These are phyloP conservation scores for Pseudoatta argentina DNA, from an alignment of 1,140 invertebrate species.

Conservation along the genomic window DNA sequence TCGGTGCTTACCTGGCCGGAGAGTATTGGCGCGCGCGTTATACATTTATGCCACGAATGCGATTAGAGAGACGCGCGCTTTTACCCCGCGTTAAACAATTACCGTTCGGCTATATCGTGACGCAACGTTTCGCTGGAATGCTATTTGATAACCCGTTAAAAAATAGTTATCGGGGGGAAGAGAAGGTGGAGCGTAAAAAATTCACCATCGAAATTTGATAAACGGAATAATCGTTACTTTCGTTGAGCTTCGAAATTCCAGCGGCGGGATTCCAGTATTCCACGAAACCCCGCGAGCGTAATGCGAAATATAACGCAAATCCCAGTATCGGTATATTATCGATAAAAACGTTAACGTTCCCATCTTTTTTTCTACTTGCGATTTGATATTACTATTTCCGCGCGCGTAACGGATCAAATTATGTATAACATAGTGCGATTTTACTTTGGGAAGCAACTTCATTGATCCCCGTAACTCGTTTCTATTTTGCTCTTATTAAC, in stretches of 20 bases:
- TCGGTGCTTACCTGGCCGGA: conserved; percentile 54
- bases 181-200: conserved; percentile 22
- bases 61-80: conserved; percentile 16
- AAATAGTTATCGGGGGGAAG: conserved; percentile 22
- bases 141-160: conserved; percentile 37
- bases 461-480: conserved; percentile 16
- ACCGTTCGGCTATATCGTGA: not conserved
- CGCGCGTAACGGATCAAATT: conserved; percentile 34
- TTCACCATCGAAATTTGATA: conserved; percentile 31
- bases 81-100: conserved; percentile 50
- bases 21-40: conserved; percentile 25
- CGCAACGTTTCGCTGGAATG: conserved; percentile 20
- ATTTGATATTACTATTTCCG: not conserved
- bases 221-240: conserved; percentile 38
- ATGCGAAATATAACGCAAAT: not conserved
- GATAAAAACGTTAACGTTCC: not conserved
- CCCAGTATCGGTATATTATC: not conserved
- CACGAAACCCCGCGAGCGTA: conserved; percentile 9
- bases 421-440: conserved; percentile 10
- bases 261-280: not conserved
- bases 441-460: conserved; percentile 9
- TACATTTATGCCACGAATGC: not conserved
- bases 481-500: conserved; percentile 29
- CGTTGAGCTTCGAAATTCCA: not conserved
- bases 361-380: not conserved